A percentile compares a stretch with the other conserved stretches of the same genome.
Conservation (phyloP, 2,797 vertebrate species). For the Darevskia nairensis region DNA sequence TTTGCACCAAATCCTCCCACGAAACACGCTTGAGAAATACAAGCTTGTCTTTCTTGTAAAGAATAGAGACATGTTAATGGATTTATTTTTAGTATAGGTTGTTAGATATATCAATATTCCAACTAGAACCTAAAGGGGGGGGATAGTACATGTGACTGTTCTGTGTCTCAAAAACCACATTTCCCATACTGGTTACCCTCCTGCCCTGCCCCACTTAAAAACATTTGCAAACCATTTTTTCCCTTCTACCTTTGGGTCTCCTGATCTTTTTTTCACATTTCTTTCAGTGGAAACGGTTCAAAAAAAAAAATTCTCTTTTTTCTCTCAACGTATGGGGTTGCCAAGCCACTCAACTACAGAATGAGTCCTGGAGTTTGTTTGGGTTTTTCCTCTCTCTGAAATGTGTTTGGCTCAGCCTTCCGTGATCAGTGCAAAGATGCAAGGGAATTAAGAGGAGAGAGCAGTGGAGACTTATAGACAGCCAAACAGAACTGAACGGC, state of each 20-base stretch:
- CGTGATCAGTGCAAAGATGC: neutral
- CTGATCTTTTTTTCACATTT: neutral
- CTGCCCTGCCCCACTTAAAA: neutral
- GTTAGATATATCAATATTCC: neutral
- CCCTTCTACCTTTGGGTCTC: neutral
- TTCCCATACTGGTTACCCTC: neutral
- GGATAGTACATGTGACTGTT: neutral
- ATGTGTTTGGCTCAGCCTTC: constrained; percentile 4
- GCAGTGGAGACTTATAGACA: neutral
- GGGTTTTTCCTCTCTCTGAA: neutral
- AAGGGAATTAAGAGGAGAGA: neutral
- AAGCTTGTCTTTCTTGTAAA: neutral
- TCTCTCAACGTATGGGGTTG: neutral
- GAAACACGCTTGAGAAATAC: neutral
- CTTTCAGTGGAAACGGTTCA: neutral
- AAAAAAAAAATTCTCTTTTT: neutral
- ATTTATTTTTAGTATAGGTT: constrained; percentile 13
- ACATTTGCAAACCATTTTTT: neutral
- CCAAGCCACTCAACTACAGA: neutral
- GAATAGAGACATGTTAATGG: neutral
- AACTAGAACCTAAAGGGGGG: neutral
- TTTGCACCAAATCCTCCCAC: neutral
- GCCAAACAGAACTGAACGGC: neutral
- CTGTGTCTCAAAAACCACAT: neutral
- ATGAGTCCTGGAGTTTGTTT: neutral